Evolutionary conservation across 2,888 invertebrate genomes (phyloP).

Genomic region (Chrysina gloriosa): DNA sequence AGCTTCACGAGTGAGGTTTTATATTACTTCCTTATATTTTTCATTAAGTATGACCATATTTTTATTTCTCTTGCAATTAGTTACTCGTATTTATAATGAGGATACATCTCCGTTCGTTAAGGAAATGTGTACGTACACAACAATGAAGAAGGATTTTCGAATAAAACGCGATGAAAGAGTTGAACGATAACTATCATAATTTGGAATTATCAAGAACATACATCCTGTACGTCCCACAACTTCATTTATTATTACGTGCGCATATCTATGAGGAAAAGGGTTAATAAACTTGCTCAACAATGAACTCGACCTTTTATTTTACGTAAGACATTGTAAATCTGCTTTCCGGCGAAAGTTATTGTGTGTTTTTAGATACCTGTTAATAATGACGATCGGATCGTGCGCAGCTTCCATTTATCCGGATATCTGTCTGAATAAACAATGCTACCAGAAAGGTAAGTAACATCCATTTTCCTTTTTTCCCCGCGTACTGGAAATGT

Average conservation of each 20-base stretch:
- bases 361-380: neutral
- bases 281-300: slow-evolving; percentile 12
- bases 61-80: too few species aligned
- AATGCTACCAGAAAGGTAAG: neutral
- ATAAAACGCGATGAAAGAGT: too few species aligned
- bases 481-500: neutral
- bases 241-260: neutral
- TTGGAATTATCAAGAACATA: slow-evolving; percentile 10
- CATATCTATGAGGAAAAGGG: neutral
- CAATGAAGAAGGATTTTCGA: too few species aligned
- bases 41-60: too few species aligned
- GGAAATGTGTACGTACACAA: too few species aligned
- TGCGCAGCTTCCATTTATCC: neutral
- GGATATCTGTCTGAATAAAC: neutral
- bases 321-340: neutral
- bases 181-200: too few species aligned
- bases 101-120: too few species aligned
- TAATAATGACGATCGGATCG: neutral
- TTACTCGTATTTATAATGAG: too few species aligned
- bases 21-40: too few species aligned
- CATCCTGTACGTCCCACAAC: slow-evolving; percentile 1
- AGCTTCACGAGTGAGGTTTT: too few species aligned
- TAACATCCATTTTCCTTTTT: neutral
- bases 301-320: slow-evolving; percentile 6
- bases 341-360: neutral